A percentile compares a stretch with the other conserved stretches of the same genome.
These are phyloP conservation scores for Drosophila aff. DNA, from an alignment of 1,140 invertebrate genomes.

Conservation along the genomic window DNA sequence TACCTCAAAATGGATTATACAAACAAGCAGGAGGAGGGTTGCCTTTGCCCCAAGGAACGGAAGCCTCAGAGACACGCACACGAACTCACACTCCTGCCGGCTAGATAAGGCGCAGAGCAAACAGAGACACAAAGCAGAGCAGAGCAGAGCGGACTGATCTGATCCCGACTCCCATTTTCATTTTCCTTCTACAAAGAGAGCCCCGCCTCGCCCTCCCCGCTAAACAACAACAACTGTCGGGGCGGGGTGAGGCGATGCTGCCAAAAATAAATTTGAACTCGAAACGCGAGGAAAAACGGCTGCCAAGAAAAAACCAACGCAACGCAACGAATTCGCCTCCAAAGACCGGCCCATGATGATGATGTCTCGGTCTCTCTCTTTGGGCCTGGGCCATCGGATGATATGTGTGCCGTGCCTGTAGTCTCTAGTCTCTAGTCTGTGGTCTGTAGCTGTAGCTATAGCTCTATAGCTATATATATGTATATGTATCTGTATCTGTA, in stretches of 20 bases:
- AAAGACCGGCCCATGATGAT: constrained; percentile 51
- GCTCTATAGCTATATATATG: not conserved
- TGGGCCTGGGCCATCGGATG: constrained; percentile 15
- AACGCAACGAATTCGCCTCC: constrained; percentile 68
- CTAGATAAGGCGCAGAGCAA: constrained; percentile 46
- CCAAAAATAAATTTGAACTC: constrained; percentile 83
- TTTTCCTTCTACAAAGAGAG: not conserved
- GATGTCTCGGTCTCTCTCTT: constrained; percentile 11
- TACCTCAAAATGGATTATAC: constrained; percentile 79
- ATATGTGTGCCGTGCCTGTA: not conserved
- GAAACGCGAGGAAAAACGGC: constrained; percentile 61
- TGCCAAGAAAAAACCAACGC: constrained; percentile 70
- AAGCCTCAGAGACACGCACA: constrained; percentile 56
- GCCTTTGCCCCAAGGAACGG: constrained; percentile 14
- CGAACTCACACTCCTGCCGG: constrained; percentile 5
- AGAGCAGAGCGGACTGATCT: constrained; percentile 31
- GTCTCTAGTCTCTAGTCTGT: not conserved
- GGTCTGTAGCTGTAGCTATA: not conserved
- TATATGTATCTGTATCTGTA: not conserved
- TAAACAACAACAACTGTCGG: constrained; percentile 7
- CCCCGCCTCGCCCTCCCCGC: not conserved
- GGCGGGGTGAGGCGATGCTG: constrained; percentile 52
- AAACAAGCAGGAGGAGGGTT: constrained; percentile 48
- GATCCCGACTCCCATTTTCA: constrained; percentile 64
- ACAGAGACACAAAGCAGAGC: constrained; percentile 51